Conservation (phyloP, 2,888 invertebrate species). For the Phyllotreta striolata region DNA sequence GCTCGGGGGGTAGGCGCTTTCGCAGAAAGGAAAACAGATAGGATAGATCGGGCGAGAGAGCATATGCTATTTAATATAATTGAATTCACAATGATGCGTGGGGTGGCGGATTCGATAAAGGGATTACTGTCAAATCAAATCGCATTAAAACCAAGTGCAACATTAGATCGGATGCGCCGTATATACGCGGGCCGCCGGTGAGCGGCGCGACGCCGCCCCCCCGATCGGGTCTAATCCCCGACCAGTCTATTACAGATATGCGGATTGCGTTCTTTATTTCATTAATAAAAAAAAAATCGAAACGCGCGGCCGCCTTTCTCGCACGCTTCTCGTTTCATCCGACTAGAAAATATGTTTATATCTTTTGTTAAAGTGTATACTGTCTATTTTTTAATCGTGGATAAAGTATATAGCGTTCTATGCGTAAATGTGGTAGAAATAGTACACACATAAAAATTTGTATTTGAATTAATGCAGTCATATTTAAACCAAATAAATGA, state of each 20-base stretch:
- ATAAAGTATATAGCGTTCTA: too few species aligned
- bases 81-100: constrained; percentile 61
- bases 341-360: neutral
- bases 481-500: too few species aligned
- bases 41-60: constrained; percentile 47
- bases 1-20: too few species aligned
- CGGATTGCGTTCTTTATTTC: constrained; percentile 33
- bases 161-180: constrained; percentile 41
- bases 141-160: constrained; percentile 60
- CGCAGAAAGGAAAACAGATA: constrained; percentile 12
- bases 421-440: too few species aligned
- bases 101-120: constrained; percentile 63
- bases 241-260: constrained; percentile 39
- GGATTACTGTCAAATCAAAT: constrained; percentile 65
- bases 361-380: too few species aligned
- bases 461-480: too few species aligned
- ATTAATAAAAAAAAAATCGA: constrained; percentile 2
- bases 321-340: neutral
- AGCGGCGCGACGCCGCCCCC: constrained; percentile 7
- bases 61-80: constrained; percentile 64
- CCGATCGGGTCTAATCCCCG: constrained; percentile 26
- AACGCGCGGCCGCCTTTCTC: constrained; percentile 10
- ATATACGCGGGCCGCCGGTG: neutral
- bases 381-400: too few species aligned
- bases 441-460: too few species aligned